These are phyloP conservation scores for Apotomis turbidana DNA, from an alignment of 2,888 invertebrate species.

Conservation along the genomic window DNA sequence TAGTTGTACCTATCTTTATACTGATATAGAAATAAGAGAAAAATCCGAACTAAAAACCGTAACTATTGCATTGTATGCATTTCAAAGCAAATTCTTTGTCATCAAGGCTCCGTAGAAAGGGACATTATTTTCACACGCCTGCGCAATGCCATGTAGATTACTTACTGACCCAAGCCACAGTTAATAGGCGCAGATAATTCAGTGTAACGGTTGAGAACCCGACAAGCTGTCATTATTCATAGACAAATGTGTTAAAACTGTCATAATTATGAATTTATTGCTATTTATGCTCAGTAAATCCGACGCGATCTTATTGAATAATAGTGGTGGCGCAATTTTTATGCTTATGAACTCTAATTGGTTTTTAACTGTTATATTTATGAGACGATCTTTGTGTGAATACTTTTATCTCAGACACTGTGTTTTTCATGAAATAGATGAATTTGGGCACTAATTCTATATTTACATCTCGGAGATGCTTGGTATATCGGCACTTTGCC, in stretches of 20 bases:
- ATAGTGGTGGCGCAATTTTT: neutral
- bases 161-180: constrained; percentile 22
- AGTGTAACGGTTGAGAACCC: constrained; percentile 8
- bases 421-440: too few species aligned
- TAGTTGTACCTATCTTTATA: too few species aligned
- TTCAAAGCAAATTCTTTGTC: constrained; percentile 7
- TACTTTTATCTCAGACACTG: too few species aligned
- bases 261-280: neutral
- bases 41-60: neutral
- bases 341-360: neutral
- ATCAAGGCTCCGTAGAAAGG: constrained; percentile 15
- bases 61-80: neutral
- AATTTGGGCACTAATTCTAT: too few species aligned
- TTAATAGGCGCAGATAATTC: constrained; percentile 18
- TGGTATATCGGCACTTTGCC: too few species aligned
- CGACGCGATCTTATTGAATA: neutral
- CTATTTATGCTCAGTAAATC: constrained; percentile 4
- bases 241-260: constrained; percentile 6
- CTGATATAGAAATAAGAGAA: neutral
- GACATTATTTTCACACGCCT: constrained; percentile 32
- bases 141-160: constrained; percentile 34
- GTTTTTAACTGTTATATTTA: too few species aligned
- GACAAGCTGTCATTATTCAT: neutral
- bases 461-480: too few species aligned
- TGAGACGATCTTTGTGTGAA: too few species aligned